Evolutionary conservation across 2,113 vertebrate species (phyloP).

Genomic region (Sclerurus mexicanus): DNA sequence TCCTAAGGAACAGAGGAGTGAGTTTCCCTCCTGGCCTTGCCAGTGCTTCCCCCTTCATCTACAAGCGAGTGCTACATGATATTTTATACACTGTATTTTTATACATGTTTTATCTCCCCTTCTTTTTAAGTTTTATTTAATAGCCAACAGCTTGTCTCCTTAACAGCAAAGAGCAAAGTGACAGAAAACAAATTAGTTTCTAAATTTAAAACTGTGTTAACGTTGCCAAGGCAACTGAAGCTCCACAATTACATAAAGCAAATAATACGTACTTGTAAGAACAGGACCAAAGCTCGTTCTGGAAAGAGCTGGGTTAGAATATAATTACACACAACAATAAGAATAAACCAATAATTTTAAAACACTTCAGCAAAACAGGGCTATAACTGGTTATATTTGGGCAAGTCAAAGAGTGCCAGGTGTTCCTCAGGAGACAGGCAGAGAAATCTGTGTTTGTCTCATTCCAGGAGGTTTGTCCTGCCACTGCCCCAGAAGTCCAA

Average conservation of each 20-base stretch:
- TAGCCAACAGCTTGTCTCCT: conserved; percentile 65
- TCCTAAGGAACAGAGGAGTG: background rate
- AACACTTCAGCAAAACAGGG: background rate
- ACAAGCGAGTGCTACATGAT: background rate
- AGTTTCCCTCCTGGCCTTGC: background rate
- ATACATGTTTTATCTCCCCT: background rate
- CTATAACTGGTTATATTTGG: background rate
- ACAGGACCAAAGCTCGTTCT: conserved; percentile 8
- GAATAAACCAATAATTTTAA: conserved; percentile 10
- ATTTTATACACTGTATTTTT: conserved; percentile 8
- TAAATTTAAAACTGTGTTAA: conserved; percentile 68
- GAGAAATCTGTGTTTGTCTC: background rate
- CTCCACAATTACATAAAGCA: conserved; percentile 65
- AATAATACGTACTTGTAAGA: conserved; percentile 25
- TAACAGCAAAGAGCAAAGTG: conserved; percentile 62
- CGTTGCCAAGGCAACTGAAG: conserved; percentile 63
- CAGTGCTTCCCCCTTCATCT: background rate
- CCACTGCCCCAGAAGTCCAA: background rate
- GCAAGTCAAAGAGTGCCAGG: background rate
- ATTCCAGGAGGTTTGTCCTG: background rate
- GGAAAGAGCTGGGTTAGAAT: background rate
- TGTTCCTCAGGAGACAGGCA: background rate
- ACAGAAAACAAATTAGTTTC: conserved; percentile 73
- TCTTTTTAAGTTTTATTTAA: conserved; percentile 60
- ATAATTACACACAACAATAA: conserved; percentile 16